Base-by-base conservation (phyloP, 2,797 vertebrate species). In the Sebastiscus tertius region DNA sequence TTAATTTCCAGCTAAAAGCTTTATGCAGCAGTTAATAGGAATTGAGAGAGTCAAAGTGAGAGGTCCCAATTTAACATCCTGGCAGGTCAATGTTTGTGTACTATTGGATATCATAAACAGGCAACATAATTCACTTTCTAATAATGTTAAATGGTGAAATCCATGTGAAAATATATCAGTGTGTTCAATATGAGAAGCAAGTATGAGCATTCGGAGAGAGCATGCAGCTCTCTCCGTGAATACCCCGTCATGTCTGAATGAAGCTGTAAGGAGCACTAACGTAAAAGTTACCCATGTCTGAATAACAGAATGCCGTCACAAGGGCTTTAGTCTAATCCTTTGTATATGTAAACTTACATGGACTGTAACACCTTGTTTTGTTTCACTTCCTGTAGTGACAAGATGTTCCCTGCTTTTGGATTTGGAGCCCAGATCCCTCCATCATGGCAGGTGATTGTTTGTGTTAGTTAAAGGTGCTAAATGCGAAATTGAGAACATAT, bases 391-490 rank as follows among this genome's bases (percentile, higher is more conserved):
- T 87, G 76, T 83, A 99, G 99, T 90, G 99, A 99, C 93, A 99
- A 99, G 92, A 96, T 99, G 97, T 99, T 99, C 74, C 99, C 99
- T 82, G 98, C 97, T 9, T 98, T 99, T 92, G 99, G 99, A 54
- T 99, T 99, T 89, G 99, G 98, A 75, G 99, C 99, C 10, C 96
- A 98, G 93, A 90, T 99, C 79, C 98, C 98, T 76, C 98, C 99
- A 13, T 92, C 93, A 1, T 98, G 97, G 97, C 97, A 98, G 96
- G 98, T 99, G 95, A 95, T 63, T 65, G 6, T 68, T 72, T 22
- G 4, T 20, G 18, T 65, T 22, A 18, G 3, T 58, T 29, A 4
- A 54, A 54, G 49, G 20, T 54, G 49, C 46, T 49, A 49, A 54
- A 54, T 2, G 49, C 10, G n/a, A 54, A 54, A 54, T n/a, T 22